Conservation (phyloP, 1,140 invertebrate genomes). For the Habropoda laboriosa region DNA sequence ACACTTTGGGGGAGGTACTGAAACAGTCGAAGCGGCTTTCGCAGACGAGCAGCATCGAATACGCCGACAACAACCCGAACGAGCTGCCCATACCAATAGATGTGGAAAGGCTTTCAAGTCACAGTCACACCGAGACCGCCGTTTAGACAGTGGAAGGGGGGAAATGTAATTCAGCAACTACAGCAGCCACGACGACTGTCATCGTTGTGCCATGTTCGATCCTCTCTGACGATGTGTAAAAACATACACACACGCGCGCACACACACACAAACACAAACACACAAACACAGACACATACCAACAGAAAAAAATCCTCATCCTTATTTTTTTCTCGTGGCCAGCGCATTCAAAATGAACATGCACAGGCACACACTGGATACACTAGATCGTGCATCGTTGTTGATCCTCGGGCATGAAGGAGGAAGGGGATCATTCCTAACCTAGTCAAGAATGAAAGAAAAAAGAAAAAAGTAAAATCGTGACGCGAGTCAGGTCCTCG, state of each 20-base stretch:
- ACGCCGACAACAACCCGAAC: conserved; percentile 93
- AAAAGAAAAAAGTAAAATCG: conserved; percentile 16
- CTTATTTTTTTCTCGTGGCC: conserved; percentile 44
- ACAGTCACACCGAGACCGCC: conserved; percentile 96
- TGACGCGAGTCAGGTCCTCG: conserved; percentile 43
- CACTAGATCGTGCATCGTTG: no score
- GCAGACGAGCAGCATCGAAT: conserved; percentile 95
- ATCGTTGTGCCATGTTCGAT: conserved; percentile 22
- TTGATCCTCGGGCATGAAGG: not conserved
- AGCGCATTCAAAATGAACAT: no score
- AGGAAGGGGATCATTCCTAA: conserved; percentile 20
- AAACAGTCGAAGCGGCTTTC: conserved; percentile 95
- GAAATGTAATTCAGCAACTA: conserved; percentile 24
- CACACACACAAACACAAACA: no score
- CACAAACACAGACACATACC: no score
- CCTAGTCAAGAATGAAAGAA: conserved; percentile 23
- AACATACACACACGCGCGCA: no score
- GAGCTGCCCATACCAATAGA: conserved; percentile 93
- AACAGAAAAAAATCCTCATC: conserved; percentile 21
- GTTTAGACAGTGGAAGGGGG: conserved; percentile 84
- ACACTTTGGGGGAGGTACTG: conserved; percentile 93
- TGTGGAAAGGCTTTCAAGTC: conserved; percentile 93
- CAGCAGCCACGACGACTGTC: conserved; percentile 23
- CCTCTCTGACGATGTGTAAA: conserved; percentile 36
- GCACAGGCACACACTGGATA: no score